Conservation (phyloP, 1,140 invertebrate species). For the Drosophila littoralis region DNA sequence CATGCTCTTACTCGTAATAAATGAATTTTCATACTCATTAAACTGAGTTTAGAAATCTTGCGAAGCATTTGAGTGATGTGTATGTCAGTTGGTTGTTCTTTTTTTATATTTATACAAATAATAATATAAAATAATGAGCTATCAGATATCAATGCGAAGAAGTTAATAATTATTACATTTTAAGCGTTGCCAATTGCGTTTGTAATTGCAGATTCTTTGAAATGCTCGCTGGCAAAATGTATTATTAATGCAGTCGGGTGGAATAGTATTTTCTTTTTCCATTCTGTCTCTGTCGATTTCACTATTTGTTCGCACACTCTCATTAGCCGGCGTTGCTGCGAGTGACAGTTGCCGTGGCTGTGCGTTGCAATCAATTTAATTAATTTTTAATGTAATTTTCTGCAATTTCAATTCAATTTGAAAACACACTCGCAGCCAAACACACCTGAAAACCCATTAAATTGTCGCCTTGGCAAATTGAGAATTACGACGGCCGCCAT, state of each 20-base stretch:
- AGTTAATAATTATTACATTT: too few relatives aligned
- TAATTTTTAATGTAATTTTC: conserved; percentile 81
- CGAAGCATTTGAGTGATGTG: too few relatives aligned
- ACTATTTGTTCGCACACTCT: conserved; percentile 3
- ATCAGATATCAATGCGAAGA: neutral
- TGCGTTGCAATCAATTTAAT: conserved; percentile 77
- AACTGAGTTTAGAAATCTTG: too few relatives aligned
- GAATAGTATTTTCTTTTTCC: too few relatives aligned
- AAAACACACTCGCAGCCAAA: conserved; percentile 62
- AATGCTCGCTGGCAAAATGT: neutral
- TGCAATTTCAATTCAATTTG: conserved; percentile 79
- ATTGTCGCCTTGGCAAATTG: conserved; percentile 81
- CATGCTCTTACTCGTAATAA: conserved; percentile 31
- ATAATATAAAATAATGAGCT: too few relatives aligned
- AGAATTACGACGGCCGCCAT: conserved; percentile 73
- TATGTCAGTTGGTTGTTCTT: too few relatives aligned
- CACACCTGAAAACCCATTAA: conserved; percentile 78
- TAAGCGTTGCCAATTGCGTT: neutral
- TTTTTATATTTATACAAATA: too few relatives aligned
- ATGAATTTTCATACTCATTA: neutral
- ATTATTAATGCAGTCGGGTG: conserved; percentile 25
- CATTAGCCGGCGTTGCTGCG: conserved; percentile 38
- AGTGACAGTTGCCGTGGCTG: conserved; percentile 46
- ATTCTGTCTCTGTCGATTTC: conserved; percentile 2
- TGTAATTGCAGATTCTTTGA: neutral